phyloP scores from a whole-genome alignment of 2,797 vertebrate genomes.

The Orestias chungarensis region DNA sequence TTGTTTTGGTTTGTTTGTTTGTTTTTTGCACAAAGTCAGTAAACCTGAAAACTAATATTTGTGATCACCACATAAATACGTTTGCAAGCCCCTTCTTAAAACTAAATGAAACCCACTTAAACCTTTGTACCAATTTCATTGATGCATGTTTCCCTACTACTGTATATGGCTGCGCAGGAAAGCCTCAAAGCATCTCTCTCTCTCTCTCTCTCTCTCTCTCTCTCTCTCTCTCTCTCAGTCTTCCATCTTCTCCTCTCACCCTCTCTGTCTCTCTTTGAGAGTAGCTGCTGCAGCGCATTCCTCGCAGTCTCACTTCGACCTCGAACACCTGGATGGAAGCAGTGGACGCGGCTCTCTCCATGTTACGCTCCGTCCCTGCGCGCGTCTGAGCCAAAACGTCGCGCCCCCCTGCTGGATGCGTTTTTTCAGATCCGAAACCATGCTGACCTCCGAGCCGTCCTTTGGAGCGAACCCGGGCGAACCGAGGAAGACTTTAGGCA shows the following conservation, averaged over 20 bases:
- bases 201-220: background rate
- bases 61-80: no score
- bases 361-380: slow-evolving; percentile 32
- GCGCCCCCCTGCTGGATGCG: slow-evolving; percentile 65
- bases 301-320: background rate
- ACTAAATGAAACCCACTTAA: no score
- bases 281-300: slow-evolving; percentile 31
- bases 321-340: slow-evolving; percentile 38
- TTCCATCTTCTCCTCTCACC: no score
- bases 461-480: slow-evolving; percentile 27
- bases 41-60: no score
- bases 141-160: no score
- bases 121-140: no score
- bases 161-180: slow-evolving; percentile 8
- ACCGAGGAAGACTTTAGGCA: slow-evolving; percentile 12
- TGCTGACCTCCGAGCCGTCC: slow-evolving; percentile 49
- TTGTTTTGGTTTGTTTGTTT: no score
- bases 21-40: no score
- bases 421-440: slow-evolving; percentile 46
- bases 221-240: slow-evolving; percentile 8
- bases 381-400: slow-evolving; percentile 40
- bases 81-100: no score
- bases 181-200: background rate
- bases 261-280: slow-evolving; percentile 7
- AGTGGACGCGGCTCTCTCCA: slow-evolving; percentile 5